phyloP scores from a whole-genome alignment of 2,888 invertebrate genomes.

The Drosophila leonis region DNA sequence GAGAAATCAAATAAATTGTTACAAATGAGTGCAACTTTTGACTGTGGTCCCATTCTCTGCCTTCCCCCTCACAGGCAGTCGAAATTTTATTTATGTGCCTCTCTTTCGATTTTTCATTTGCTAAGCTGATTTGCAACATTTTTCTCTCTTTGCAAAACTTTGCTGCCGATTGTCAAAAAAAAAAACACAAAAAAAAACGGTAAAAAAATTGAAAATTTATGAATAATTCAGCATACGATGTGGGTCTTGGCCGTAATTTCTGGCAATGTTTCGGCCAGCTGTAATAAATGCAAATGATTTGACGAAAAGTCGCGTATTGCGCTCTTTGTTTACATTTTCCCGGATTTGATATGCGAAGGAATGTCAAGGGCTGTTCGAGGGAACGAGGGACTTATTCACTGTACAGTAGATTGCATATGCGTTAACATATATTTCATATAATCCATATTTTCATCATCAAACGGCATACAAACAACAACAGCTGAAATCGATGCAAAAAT shows the following conservation, averaged over 20 bases:
- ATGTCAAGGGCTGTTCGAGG: constrained; percentile 47
- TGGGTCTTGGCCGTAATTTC: constrained; percentile 44
- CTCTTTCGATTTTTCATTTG: constrained; percentile 71
- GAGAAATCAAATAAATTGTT: constrained; percentile 77
- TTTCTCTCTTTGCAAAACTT: constrained; percentile 34
- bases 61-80: constrained; percentile 18
- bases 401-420: constrained; percentile 16
- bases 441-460: constrained; percentile 20
- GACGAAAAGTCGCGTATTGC: constrained; percentile 65
- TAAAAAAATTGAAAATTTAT: constrained; percentile 46
- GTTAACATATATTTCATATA: constrained; percentile 10
- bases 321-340: constrained; percentile 64
- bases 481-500: constrained; percentile 3
- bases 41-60: constrained; percentile 1
- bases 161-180: constrained; percentile 43
- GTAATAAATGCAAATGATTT: constrained; percentile 75
- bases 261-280: constrained; percentile 25
- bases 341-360: constrained; percentile 62
- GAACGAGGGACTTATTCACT: accelerated
- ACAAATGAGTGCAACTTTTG: constrained; percentile 80
- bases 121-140: constrained; percentile 72
- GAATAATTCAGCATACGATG: constrained; percentile 73
- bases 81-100: constrained; percentile 52
- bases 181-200: background rate
- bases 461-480: constrained; percentile 5